A percentile compares a stretch with the other conserved stretches of the same genome.
Evolutionary conservation across 2,113 vertebrate species (phyloP).

Genomic region (Phyllopteryx taeniolatus): DNA sequence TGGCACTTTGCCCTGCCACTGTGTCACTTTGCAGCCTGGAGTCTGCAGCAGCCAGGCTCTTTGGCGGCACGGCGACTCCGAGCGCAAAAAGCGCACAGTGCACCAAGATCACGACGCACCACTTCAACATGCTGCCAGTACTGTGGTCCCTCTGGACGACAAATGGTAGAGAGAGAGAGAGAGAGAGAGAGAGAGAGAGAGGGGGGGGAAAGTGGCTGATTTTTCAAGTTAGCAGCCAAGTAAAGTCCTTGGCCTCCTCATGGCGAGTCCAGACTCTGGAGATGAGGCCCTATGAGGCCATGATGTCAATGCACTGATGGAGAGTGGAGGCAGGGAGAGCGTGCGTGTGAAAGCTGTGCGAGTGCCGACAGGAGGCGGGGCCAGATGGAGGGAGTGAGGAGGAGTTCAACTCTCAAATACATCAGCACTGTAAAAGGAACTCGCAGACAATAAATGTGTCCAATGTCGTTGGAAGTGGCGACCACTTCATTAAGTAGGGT

Average conservation of each 20-base stretch:
- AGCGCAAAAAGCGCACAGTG: slow-evolving; percentile 40
- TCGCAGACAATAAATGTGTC: background rate
- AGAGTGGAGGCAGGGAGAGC: background rate
- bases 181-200: too few species aligned
- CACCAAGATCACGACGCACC: slow-evolving; percentile 34
- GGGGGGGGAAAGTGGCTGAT: slow-evolving; percentile 4
- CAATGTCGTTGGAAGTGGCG: background rate
- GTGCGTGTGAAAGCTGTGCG: slow-evolving; percentile 24
- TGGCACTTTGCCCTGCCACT: slow-evolving; percentile 14
- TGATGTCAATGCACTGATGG: slow-evolving; percentile 15
- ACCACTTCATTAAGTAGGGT: background rate
- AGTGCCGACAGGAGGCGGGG: slow-evolving; percentile 45
- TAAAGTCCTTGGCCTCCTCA: slow-evolving; percentile 24
- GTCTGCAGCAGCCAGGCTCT: slow-evolving; percentile 5
- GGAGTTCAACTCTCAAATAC: slow-evolving; percentile 30
- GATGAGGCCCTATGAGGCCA: slow-evolving; percentile 10
- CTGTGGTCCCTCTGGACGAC: background rate
- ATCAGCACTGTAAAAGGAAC: background rate
- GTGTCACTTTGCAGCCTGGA: slow-evolving; percentile 12
- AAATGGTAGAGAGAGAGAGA: background rate
- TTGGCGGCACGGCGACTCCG: slow-evolving; percentile 43
- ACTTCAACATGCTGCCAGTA: slow-evolving; percentile 44
- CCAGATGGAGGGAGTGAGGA: slow-evolving; percentile 24
- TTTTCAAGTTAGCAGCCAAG: slow-evolving; percentile 8
- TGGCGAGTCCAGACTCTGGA: slow-evolving; percentile 3